Conservation (phyloP, 2,888 invertebrate genomes). For the Pachycephus smyrnensis region DNA sequence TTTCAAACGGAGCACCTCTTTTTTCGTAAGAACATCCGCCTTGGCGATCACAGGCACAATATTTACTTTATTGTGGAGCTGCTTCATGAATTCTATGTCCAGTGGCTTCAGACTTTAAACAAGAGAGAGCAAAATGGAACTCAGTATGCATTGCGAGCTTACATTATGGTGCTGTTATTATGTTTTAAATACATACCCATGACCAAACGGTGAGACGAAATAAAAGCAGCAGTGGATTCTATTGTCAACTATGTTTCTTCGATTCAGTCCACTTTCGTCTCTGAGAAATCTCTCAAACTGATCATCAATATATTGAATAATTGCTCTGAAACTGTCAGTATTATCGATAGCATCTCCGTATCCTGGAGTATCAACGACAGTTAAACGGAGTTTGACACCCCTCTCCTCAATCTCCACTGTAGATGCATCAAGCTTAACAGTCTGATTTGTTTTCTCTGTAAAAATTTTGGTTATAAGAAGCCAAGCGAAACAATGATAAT, state of each 20-base stretch:
- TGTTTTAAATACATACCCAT: constrained; percentile 76
- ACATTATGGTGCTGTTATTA: background rate
- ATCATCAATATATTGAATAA: constrained; percentile 96
- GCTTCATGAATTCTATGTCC: constrained; percentile 96
- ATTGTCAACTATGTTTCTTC: constrained; percentile 96
- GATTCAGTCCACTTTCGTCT: constrained; percentile 95
- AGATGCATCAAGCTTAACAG: constrained; percentile 93
- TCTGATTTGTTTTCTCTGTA: constrained; percentile 89
- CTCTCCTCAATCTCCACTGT: constrained; percentile 97
- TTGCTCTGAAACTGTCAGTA: constrained; percentile 92
- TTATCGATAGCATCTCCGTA: constrained; percentile 96
- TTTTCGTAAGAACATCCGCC: constrained; percentile 94
- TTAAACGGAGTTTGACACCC: constrained; percentile 91
- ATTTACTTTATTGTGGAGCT: constrained; percentile 94
- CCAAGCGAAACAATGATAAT: constrained; percentile 35
- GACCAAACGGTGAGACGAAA: constrained; percentile 96
- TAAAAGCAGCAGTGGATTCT: constrained; percentile 98
- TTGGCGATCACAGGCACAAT: constrained; percentile 98
- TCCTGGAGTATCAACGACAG: constrained; percentile 96
- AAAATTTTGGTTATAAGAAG: constrained; percentile 18
- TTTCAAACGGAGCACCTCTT: constrained; percentile 89
- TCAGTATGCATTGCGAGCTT: background rate
- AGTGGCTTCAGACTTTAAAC: constrained; percentile 84
- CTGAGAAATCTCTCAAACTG: constrained; percentile 93
- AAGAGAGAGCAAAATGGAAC: background rate